Conservation (phyloP, 2,797 vertebrate genomes). For the Lepilemur ruficaudatus region DNA sequence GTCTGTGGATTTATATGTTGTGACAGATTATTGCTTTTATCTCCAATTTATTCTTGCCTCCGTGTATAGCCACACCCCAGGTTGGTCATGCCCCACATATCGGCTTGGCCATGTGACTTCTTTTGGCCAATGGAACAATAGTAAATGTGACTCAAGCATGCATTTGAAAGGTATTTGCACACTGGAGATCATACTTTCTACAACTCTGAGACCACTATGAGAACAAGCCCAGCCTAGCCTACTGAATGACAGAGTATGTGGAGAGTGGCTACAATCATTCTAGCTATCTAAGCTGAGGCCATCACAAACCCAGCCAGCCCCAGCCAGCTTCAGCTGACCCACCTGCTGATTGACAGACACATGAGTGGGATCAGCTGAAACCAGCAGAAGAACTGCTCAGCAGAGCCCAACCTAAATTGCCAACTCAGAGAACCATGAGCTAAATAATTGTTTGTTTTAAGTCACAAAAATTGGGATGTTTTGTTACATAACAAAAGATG, state of each 20-base stretch:
- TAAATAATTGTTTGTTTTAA: background rate
- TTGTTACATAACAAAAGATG: background rate
- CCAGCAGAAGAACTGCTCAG: background rate
- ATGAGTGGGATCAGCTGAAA: background rate
- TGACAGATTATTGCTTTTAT: background rate
- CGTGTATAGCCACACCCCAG: background rate
- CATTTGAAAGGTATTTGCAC: background rate
- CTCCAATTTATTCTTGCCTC: background rate
- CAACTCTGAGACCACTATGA: background rate
- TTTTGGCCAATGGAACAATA: background rate
- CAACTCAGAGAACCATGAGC: background rate
- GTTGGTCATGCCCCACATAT: background rate
- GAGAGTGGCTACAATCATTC: background rate
- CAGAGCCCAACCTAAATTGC: background rate
- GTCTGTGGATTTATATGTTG: background rate
- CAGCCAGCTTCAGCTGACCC: no score
- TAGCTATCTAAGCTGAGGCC: background rate
- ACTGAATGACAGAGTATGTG: background rate
- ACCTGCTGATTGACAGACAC: background rate
- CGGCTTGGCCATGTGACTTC: background rate
- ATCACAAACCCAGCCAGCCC: background rate
- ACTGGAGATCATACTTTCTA: background rate
- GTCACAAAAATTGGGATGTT: background rate
- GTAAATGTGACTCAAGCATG: background rate
- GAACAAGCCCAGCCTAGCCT: background rate